phyloP scores from a whole-genome alignment of 1,140 invertebrate species.

The Drosophila auraria region DNA sequence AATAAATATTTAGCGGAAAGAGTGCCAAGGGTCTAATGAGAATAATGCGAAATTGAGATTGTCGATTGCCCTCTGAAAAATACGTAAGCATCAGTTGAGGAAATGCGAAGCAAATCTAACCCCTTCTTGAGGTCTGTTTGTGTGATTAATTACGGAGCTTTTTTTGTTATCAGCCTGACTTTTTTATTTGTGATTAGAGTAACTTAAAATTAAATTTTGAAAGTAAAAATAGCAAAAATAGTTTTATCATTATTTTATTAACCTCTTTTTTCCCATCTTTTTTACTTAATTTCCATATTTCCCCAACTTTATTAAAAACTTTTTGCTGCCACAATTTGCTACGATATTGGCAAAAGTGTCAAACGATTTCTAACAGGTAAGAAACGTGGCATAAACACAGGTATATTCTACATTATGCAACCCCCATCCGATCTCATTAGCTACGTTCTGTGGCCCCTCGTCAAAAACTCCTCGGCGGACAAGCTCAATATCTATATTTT shows the following conservation, averaged over 20 bases:
- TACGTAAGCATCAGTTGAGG: neutral
- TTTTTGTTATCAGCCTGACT: neutral
- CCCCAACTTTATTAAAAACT: conserved; percentile 5
- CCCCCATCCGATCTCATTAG: conserved; percentile 68
- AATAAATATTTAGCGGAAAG: conserved; percentile 27
- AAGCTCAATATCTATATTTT: conserved; percentile 37
- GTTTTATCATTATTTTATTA: neutral
- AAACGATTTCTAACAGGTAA: conserved; percentile 44
- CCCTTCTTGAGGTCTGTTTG: neutral
- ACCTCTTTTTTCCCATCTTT: neutral
- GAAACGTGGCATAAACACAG: conserved; percentile 22
- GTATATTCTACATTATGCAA: conserved; percentile 7
- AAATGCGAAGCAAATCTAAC: conserved; percentile 1
- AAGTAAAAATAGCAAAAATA: too few relatives aligned
- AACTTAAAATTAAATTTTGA: neutral
- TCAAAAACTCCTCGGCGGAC: conserved; percentile 19
- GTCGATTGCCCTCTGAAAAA: neutral
- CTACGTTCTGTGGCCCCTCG: conserved; percentile 14
- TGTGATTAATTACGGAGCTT: conserved; percentile 19
- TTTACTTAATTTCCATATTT: neutral
- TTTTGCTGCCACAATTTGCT: conserved; percentile 57
- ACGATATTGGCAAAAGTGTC: conserved; percentile 61
- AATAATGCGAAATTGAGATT: conserved; percentile 36
- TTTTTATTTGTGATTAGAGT: neutral
- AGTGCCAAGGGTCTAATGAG: conserved; percentile 45